Evolutionary conservation across 2,113 vertebrate species (phyloP).

Genomic region (Arenaria interpres): DNA sequence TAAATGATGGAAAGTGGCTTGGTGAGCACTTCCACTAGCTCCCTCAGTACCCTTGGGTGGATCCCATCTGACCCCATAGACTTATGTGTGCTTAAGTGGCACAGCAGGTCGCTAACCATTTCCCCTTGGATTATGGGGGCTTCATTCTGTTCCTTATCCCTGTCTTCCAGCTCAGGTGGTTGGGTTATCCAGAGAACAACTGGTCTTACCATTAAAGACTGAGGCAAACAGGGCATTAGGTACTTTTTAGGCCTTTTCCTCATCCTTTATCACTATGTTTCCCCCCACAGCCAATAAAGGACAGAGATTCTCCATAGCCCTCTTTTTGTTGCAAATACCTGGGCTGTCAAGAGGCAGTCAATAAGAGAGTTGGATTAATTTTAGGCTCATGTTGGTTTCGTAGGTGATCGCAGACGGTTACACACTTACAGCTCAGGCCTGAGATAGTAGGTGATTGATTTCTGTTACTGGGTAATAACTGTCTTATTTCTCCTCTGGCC

Average conservation of each 20-base stretch:
- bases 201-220: background rate
- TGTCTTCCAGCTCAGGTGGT: background rate
- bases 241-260: background rate
- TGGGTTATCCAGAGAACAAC: background rate
- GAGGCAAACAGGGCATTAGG: background rate
- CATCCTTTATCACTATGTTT: background rate
- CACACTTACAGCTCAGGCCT: background rate
- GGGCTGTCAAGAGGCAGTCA: background rate
- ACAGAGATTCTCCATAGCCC: background rate
- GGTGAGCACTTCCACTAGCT: background rate
- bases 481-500: background rate
- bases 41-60: background rate
- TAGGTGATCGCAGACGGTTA: background rate
- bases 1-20: background rate
- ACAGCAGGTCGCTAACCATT: background rate
- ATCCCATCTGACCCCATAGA: background rate
- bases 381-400: background rate
- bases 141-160: background rate
- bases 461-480: background rate
- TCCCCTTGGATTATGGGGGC: background rate
- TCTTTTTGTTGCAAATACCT: background rate
- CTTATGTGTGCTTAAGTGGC: background rate
- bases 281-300: background rate
- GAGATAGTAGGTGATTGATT: background rate
- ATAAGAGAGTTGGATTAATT: background rate